phyloP scores from a whole-genome alignment of 1,140 invertebrate genomes.

The Cotesia chilonis region DNA sequence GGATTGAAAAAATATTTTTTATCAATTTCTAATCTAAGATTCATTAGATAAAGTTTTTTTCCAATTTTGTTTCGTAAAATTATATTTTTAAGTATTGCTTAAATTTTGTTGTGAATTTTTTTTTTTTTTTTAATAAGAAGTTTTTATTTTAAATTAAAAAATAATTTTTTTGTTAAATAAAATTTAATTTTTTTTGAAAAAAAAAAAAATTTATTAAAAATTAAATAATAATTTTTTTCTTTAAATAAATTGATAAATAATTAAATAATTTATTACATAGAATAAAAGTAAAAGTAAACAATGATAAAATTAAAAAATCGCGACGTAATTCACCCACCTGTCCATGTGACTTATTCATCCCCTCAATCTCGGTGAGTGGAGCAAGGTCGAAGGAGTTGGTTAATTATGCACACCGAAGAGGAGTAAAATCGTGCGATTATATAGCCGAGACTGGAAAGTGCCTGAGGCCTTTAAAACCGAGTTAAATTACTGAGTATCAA shows the following conservation, averaged over 20 bases:
- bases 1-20: too few species aligned
- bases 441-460: conserved; percentile 23
- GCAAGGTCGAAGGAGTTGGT: conserved; percentile 57
- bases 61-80: background rate
- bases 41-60: background rate
- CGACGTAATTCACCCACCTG: conserved; percentile 12
- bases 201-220: too few species aligned
- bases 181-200: too few species aligned
- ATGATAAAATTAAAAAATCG: conserved; percentile 10
- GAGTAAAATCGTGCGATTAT: conserved; percentile 9
- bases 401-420: conserved; percentile 54
- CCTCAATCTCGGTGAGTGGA: conserved; percentile 62
- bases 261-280: too few species aligned
- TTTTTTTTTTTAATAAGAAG: too few species aligned
- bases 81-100: too few species aligned
- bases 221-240: too few species aligned
- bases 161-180: too few species aligned
- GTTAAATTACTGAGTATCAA: conserved; percentile 31
- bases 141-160: too few species aligned
- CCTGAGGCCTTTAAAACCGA: conserved; percentile 42
- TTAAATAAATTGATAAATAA: too few species aligned
- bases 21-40: too few species aligned
- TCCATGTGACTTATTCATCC: conserved; percentile 57
- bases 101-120: too few species aligned
- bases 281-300: background rate